Base-by-base conservation (phyloP, 2,888 invertebrate genomes). In the Tridacna gigas region DNA sequence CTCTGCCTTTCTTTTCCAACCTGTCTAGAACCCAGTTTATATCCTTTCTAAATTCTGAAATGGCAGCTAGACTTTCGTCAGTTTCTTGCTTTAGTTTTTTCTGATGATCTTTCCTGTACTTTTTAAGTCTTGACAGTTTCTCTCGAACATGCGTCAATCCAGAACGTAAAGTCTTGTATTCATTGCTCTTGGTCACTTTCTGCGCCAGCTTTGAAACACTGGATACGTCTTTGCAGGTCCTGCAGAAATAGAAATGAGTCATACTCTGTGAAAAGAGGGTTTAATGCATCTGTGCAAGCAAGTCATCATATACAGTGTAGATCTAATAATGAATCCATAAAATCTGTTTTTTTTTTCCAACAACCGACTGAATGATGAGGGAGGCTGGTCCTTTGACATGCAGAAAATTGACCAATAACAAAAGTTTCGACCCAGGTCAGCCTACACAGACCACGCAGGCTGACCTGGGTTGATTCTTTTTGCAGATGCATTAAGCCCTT, bases 21-120 rank as follows among this genome's bases (percentile, higher is more conserved):
- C 76, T 77, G 45, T 85, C 82, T 47, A 85, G 37, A n/a, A 82
- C 79, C 80, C 79, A 82, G 48, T 82, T 77, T 26, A 85, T 85
- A 13, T 82, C 69, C 20, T 80, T 74, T 22, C 82, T 61, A 22
- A 85, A 85, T 13, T 80, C 80, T 71, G 82, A 56, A 22, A 85
- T 26, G 20, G 79, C 85, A 13, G 80, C 61, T 7, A 80, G 60
- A 12, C 82, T 82, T n/a, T 74, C 63, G 15, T 79, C 77, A 7
- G 85, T 82, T 48, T 85, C 85, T 71, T 74, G 67, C 26, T 61
- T 48, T 15, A 85, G 66, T 82, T 75, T 80, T 20, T 76, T 80
- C 47, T 75, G 66, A 28, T 80, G 79, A 25, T 83, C 80, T 25
- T 69, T 48, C 48, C 63, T 74, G 26, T 65, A 51, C 48, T 71